Conservation (phyloP, 2,888 invertebrate genomes). For the Pammene aurita region DNA sequence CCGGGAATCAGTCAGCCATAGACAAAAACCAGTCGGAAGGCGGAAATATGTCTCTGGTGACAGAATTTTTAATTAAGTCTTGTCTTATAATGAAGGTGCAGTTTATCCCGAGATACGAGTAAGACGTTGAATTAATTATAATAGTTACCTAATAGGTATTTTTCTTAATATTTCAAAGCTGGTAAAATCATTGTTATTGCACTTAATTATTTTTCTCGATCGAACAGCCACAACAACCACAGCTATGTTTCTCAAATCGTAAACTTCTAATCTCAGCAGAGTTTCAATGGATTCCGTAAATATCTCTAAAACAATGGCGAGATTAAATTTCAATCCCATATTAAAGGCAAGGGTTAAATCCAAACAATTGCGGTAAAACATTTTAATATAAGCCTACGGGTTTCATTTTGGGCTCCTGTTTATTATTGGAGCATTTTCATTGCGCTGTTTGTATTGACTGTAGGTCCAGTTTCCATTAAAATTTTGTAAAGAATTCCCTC, state of each 20-base stretch:
- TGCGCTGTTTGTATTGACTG: constrained; percentile 27
- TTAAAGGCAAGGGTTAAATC: constrained; percentile 41
- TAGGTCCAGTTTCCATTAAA: constrained; percentile 31
- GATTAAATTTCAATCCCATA: constrained; percentile 40
- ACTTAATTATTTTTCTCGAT: neutral
- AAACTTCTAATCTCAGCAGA: constrained; percentile 35
- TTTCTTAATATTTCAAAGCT: too few species aligned
- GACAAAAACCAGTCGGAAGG: too few species aligned
- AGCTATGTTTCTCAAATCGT: constrained; percentile 17
- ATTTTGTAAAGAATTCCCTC: constrained; percentile 9
- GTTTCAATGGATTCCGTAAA: constrained; percentile 39
- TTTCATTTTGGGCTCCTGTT: constrained; percentile 35
- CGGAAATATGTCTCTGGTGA: too few species aligned
- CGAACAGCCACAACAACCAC: neutral
- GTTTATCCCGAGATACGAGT: too few species aligned
- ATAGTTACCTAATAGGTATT: too few species aligned
- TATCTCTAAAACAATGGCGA: constrained; percentile 40
- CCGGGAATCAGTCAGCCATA: too few species aligned
- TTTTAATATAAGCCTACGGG: constrained; percentile 38
- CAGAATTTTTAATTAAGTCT: too few species aligned
- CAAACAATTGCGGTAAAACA: constrained; percentile 39
- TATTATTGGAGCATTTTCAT: constrained; percentile 32
- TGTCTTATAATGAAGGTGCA: too few species aligned
- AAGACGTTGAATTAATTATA: too few species aligned
- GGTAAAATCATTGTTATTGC: too few species aligned